Evolutionary conservation across 2,888 invertebrate species (phyloP).

Genomic region (Cheilosia pagana): DNA sequence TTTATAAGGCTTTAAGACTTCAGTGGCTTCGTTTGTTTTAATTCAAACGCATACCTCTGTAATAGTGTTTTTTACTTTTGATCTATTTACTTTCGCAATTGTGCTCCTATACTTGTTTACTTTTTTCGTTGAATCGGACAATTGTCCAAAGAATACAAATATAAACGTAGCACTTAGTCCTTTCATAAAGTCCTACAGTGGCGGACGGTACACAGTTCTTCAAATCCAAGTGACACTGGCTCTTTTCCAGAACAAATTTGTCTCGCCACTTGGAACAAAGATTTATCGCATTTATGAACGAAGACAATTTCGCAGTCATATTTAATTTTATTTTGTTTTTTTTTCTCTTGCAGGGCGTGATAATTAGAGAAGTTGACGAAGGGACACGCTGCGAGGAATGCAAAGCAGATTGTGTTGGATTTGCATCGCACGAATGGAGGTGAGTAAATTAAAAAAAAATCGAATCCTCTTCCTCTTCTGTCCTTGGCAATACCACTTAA

Average conservation of each 20-base stretch:
- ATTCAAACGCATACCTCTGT: no score
- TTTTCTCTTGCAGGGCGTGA: conserved; percentile 88
- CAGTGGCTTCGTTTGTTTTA: no score
- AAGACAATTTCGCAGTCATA: neutral
- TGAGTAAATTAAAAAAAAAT: conserved; percentile 85
- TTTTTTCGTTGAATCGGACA: no score
- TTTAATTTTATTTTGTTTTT: conserved; percentile 20
- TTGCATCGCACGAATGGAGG: conserved; percentile 94
- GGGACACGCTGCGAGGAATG: conserved; percentile 94
- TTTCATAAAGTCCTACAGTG: no score
- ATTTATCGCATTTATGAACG: neutral
- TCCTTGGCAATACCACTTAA: no score
- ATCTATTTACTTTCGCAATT: no score
- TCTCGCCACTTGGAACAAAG: neutral
- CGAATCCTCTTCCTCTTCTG: neutral
- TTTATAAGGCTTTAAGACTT: no score
- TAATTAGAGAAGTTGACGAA: conserved; percentile 92
- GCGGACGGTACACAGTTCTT: no score
- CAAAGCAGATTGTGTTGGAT: conserved; percentile 92
- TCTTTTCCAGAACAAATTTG: neutral
- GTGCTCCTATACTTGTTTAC: no score
- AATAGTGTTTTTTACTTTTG: no score
- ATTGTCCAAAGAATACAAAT: no score
- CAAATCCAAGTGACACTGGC: neutral
- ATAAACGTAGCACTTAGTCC: no score